Evolutionary conservation across 2,888 invertebrate genomes (phyloP), one percentile per base, ranked within the genome.

Genomic region (Drosophila eohydei): DNA sequence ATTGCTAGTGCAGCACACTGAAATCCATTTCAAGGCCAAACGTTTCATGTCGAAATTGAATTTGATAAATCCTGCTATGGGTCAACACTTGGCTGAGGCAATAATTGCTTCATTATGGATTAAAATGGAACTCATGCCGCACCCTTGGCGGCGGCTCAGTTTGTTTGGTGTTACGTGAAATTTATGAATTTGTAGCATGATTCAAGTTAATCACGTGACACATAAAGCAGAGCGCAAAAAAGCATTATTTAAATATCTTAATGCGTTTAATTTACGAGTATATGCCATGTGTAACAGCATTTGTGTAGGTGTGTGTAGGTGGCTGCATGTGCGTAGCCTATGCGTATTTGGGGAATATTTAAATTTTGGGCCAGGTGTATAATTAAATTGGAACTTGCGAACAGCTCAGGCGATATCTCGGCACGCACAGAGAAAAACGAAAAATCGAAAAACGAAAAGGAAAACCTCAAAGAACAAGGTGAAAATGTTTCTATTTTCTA

Each of bases 231-330:
- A 58, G 66, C 69, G 54, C 50, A 59, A 46, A 72, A 65, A 68
- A 80, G 63, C 84, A 81, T 81, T 89, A 84, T 89, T 89, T 87
- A 87, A 89, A 84, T 84, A 81, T 87, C 89, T 81, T 89, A 84
- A 87, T 89, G 89, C 81, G 68, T 81, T 82, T 75, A 80, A 89
- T 89, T 84, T 89, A 88, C 83, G 90, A 75, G 71, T 85, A 40
- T 54, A 44, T 80, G 88, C 72, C 89, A 74, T 87, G 84, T 78
- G 66, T 58, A 74, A 44, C 38, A 28, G 46, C 51, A 41, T 58
- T 60, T 76, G 43, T 70, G 11, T 72, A 21, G 64, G 21, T 60
- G 26, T 32, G 57, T 40, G 26, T 52, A 32, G 11, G 57, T 14
- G 32, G n/a, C 30, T 57, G 41, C 32, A 11, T 57, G 54, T 67